Conservation (phyloP, 2,888 invertebrate species). For the Apamea monoglypha region DNA sequence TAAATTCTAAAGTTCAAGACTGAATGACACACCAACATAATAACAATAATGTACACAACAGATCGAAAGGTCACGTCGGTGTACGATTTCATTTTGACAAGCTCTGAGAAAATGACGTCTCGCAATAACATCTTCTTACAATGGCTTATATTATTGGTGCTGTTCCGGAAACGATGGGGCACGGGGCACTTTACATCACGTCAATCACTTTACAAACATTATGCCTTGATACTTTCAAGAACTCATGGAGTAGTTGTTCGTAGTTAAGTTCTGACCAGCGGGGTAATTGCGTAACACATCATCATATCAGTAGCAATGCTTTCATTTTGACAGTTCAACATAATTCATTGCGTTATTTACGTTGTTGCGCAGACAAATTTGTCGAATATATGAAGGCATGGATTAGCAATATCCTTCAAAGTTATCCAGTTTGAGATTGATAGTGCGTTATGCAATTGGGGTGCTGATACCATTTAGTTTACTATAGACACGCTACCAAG, state of each 20-base stretch:
- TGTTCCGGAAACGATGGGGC: conserved; percentile 7
- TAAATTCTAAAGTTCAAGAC: conserved; percentile 57
- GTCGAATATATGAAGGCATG: neutral
- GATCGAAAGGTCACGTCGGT: conserved; percentile 53
- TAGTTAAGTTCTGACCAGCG: neutral
- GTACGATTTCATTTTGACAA: conserved; percentile 56
- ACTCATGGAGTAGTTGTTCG: neutral
- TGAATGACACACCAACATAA: conserved; percentile 56
- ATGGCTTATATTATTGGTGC: conserved; percentile 7
- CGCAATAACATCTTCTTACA: conserved; percentile 22
- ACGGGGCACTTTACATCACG: neutral
- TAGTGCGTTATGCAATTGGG: neutral
- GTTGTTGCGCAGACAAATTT: too few relatives aligned
- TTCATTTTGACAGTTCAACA: neutral
- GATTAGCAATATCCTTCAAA: neutral
- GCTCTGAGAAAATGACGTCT: conserved; percentile 37
- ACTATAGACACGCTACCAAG: neutral
- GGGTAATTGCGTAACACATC: neutral
- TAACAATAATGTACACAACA: conserved; percentile 48
- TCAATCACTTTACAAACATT: neutral
- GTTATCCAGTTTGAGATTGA: neutral
- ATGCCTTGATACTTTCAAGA: neutral
- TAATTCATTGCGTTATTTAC: neutral
- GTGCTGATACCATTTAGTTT: neutral
- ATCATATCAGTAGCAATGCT: too few relatives aligned